Percentiles rank a stretch among this genome's conserved stretches.
Evolutionary conservation across 1,140 invertebrate genomes (phyloP).

Genomic region (Asbolus verrucosus): DNA sequence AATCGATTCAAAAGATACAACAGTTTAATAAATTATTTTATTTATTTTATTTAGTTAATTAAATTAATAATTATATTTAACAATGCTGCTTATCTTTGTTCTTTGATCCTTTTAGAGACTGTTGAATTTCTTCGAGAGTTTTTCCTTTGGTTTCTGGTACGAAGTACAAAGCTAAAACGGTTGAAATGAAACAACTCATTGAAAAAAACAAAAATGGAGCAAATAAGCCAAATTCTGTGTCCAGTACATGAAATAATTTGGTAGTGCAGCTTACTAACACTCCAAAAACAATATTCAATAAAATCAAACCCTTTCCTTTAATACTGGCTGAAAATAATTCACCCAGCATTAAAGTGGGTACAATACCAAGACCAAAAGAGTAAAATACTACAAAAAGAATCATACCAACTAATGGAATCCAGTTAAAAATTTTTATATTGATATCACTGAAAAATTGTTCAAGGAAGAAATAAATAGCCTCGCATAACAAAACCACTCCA

Average conservation of each 20-base stretch:
- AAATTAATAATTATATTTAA: slow-evolving; percentile 6
- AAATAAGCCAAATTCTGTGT: slow-evolving; percentile 71
- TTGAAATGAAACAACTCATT: slow-evolving; percentile 75
- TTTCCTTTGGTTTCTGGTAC: slow-evolving; percentile 92
- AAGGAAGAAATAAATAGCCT: slow-evolving; percentile 74
- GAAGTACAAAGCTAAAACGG: slow-evolving; percentile 81
- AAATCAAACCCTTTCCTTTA: slow-evolving; percentile 56
- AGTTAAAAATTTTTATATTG: slow-evolving; percentile 56
- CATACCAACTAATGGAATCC: slow-evolving; percentile 57
- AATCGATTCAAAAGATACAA: no score
- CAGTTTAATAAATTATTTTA: no score
- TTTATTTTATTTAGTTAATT: no score
- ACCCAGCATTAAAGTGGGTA: slow-evolving; percentile 57
- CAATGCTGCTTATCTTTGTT: slow-evolving; percentile 9
- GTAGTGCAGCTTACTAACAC: slow-evolving; percentile 61
- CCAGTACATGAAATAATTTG: slow-evolving; percentile 60
- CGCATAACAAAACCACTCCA: slow-evolving; percentile 67
- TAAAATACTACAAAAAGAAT: slow-evolving; percentile 51
- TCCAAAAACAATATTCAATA: slow-evolving; percentile 52
- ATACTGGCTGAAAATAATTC: slow-evolving; percentile 61
- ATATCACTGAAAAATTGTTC: slow-evolving; percentile 51
- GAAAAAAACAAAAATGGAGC: slow-evolving; percentile 87
- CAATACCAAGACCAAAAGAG: slow-evolving; percentile 52
- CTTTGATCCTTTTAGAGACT: slow-evolving; percentile 26
- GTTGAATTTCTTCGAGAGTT: slow-evolving; percentile 84